A percentile compares a stretch with the other conserved stretches of the same genome.
These are phyloP conservation scores for Linnaemya tessellans DNA, from an alignment of 2,888 invertebrate genomes.

Conservation along the genomic window DNA sequence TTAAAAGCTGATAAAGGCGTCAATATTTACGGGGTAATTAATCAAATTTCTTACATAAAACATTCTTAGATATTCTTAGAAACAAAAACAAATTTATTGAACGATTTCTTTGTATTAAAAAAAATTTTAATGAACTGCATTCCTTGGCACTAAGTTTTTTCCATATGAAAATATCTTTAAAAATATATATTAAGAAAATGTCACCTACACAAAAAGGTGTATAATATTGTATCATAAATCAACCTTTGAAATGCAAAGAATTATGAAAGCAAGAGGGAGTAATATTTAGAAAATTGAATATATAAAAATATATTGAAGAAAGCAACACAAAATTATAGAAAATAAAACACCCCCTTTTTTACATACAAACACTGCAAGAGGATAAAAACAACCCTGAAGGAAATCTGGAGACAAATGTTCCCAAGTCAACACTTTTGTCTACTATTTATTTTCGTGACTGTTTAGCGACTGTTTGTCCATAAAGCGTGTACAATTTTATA, in stretches of 20 bases:
- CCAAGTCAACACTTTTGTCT: too few species aligned
- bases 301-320: not conserved
- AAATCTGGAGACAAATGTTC: too few species aligned
- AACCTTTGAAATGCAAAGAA: not conserved
- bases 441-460: too few species aligned
- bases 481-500: too few species aligned
- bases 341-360: conserved; percentile 29
- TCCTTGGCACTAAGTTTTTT: not conserved
- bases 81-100: not conserved
- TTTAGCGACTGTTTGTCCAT: too few species aligned
- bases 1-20: too few species aligned
- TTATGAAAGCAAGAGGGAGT: not conserved
- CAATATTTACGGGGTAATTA: not conserved
- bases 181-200: not conserved
- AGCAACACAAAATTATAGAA: not conserved
- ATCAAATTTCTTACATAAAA: not conserved
- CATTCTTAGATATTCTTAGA: not conserved
- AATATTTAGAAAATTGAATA: conserved; percentile 5
- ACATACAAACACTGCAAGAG: not conserved
- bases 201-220: not conserved
- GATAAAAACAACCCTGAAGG: not conserved
- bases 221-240: conserved; percentile 27
- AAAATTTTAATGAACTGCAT: not conserved
- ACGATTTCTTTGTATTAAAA: not conserved
- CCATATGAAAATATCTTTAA: not conserved